Conservation (phyloP, 1,140 invertebrate genomes). For the Heliconius eleuchia region DNA sequence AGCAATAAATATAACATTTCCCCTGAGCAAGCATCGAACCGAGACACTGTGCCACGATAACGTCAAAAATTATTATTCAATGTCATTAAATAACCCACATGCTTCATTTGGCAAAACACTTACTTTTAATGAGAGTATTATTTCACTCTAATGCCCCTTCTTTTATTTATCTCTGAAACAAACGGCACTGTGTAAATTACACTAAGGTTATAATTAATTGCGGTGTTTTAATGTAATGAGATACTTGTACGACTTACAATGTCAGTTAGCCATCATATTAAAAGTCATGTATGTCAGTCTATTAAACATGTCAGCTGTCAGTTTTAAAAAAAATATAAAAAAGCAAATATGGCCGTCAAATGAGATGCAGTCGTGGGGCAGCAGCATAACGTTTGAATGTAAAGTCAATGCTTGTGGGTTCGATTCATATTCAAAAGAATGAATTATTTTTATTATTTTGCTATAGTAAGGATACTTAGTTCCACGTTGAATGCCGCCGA, state of each 20-base stretch:
- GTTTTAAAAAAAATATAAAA: too few relatives aligned
- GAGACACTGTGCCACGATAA: too few relatives aligned
- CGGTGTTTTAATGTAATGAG: neutral
- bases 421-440: too few relatives aligned
- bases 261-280: neutral
- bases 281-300: neutral
- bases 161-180: slow-evolving; percentile 2
- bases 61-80: neutral
- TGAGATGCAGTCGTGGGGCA: too few relatives aligned
- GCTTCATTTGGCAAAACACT: neutral
- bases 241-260: neutral
- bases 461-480: too few relatives aligned
- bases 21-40: too few relatives aligned
- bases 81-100: neutral
- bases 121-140: slow-evolving; percentile 9
- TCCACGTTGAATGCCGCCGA: too few relatives aligned
- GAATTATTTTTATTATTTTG: too few relatives aligned
- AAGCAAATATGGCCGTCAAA: too few relatives aligned
- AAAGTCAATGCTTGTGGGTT: too few relatives aligned
- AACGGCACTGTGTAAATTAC: slow-evolving; percentile 1
- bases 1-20: too few relatives aligned
- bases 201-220: neutral
- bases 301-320: neutral
- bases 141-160: slow-evolving; percentile 2
- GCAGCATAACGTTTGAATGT: too few relatives aligned